These are phyloP conservation scores for Crypturellus tataupa DNA, from an alignment of 2,797 vertebrate genomes.

Conservation along the genomic window DNA sequence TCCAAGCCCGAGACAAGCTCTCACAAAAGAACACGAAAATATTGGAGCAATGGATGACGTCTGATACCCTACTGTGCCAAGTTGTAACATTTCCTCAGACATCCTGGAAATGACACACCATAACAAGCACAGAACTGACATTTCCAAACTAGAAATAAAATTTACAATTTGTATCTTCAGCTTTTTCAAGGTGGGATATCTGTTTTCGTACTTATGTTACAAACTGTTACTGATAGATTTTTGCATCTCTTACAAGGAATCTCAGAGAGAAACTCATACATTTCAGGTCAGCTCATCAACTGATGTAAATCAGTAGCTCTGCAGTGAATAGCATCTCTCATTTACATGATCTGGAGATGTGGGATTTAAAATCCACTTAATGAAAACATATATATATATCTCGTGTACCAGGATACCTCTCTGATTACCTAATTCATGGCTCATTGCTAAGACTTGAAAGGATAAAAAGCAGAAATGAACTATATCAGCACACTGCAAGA, in stretches of 20 bases:
- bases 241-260: background rate
- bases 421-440: background rate
- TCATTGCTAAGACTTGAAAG: background rate
- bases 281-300: constrained; percentile 42
- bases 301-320: constrained; percentile 39
- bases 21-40: background rate
- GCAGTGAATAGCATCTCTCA: constrained; percentile 10
- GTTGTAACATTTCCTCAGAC: background rate
- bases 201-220: background rate
- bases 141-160: background rate
- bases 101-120: background rate
- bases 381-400: background rate
- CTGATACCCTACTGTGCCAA: background rate
- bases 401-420: background rate
- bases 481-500: background rate
- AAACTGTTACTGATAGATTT: constrained; percentile 29
- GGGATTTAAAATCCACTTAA: background rate
- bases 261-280: constrained; percentile 3
- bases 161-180: background rate
- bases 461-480: background rate
- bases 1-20: fast-evolving
- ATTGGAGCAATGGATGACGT: background rate
- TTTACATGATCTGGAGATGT: background rate
- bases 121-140: background rate
- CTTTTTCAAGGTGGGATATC: background rate